Base-by-base conservation (phyloP, 92 coral and sea anemone species). In the Epizoanthus stellaris region DNA sequence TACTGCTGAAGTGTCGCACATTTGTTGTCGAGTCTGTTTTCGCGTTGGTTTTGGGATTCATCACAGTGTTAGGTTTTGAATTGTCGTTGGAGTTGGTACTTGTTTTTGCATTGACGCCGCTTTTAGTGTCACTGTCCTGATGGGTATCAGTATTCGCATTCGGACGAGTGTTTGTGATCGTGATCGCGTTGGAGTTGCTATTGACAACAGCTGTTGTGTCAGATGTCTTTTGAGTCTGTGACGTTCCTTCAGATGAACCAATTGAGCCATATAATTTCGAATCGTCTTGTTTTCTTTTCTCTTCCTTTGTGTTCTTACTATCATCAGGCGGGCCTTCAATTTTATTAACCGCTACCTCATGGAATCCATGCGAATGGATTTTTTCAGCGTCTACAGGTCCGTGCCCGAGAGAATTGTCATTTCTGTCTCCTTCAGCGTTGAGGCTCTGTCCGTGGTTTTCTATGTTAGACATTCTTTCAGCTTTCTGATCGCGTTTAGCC, bases 361-460 rank as follows among this genome's bases (percentile, higher is more conserved):
- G 75, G n/a, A 81, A 84, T 0, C 89, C 88, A 23, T 84, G 87
- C 6, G 86, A 91, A 20, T 90, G 88, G 52, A 89, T 89, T 21
- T 56, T 89, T 40, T 87, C 76, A 25, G 85, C 64, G 7, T 80
- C 87, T 0, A 82, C 82, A 75, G 84, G 85, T 30, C 60, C 71
- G 30, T 58, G 64, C 2, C 81, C 53, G 16, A 72, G 42, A 54
- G 89, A 82, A 1, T 76, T 64, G 19, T 57, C 71, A 12, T 84
- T 84, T 84, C 52, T 45, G 34, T 20, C 58, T 30, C 98, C 98
- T 12, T 94, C 98, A 15, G 88, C 87, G 19, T 91, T 87, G 19
- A 94, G 84, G 67, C 87, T 93, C 69, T 92, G 93, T 8, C 93
- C 98, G 52, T 87, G 92, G 12, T 81, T 89, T 73, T 92, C 95